Conservation (phyloP, 2,113 vertebrate species). For the Felis chaus region DNA sequence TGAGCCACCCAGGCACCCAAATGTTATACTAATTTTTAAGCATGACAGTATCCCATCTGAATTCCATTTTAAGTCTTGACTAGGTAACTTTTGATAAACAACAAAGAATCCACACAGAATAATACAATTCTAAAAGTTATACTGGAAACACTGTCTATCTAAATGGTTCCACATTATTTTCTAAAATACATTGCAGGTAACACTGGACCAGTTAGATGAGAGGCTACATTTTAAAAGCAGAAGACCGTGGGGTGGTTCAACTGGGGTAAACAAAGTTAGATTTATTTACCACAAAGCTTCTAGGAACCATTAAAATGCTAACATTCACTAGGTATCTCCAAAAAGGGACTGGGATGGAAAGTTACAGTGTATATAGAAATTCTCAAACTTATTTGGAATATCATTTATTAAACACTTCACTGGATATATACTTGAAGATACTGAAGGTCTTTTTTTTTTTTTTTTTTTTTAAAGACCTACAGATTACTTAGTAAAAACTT, state of each 20-base stretch:
- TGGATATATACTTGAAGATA: background rate
- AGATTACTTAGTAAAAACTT: background rate
- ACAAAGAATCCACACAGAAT: background rate
- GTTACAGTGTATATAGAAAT: background rate
- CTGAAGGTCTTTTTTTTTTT: background rate
- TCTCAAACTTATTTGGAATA: background rate
- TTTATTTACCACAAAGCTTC: background rate
- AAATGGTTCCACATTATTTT: constrained; percentile 4
- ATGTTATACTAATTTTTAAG: constrained; percentile 12
- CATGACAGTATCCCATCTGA: background rate
- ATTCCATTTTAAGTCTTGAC: constrained; percentile 37
- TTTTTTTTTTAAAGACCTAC: background rate
- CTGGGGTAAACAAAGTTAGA: background rate
- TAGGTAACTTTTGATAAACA: constrained; percentile 22
- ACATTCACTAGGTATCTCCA: background rate
- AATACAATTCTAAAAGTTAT: background rate
- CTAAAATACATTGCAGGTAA: constrained; percentile 6
- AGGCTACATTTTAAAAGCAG: background rate
- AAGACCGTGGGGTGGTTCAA: background rate
- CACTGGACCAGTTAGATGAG: background rate
- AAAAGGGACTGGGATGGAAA: background rate
- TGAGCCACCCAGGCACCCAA: too few species aligned
- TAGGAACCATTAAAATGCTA: constrained; percentile 20
- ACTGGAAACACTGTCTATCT: constrained; percentile 2
- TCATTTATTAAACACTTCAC: constrained; percentile 16